A percentile compares a stretch with the other conserved stretches of the same genome.
These are phyloP conservation scores for Dastarcus helophoroides DNA, from an alignment of 2,888 invertebrate species.

Conservation along the genomic window DNA sequence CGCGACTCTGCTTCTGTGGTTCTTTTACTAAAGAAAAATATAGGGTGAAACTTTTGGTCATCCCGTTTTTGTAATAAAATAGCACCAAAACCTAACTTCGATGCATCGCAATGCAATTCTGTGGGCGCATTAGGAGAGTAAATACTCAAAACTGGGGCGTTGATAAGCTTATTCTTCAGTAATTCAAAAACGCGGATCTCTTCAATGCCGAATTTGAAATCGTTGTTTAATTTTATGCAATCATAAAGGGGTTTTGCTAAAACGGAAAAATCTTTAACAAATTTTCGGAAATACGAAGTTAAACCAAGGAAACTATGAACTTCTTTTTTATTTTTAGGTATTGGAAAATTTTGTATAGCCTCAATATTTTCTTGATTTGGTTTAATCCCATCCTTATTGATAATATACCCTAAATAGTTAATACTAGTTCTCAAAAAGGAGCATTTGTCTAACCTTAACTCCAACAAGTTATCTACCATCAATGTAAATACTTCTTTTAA, in stretches of 20 bases:
- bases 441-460: constrained; percentile 16
- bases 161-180: constrained; percentile 15
- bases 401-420: constrained; percentile 20
- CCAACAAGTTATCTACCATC: constrained; percentile 2
- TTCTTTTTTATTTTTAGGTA: constrained; percentile 14
- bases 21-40: constrained; percentile 26
- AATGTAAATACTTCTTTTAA: constrained; percentile 9
- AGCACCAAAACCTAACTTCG: constrained; percentile 22
- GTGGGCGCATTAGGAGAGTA: constrained; percentile 23
- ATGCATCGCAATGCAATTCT: constrained; percentile 28
- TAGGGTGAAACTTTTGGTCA: constrained; percentile 21
- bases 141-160: constrained; percentile 21
- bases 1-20: constrained; percentile 21
- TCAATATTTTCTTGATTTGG: constrained; percentile 11
- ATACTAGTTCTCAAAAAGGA: constrained; percentile 14
- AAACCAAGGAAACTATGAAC: constrained; percentile 22
- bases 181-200: constrained; percentile 17
- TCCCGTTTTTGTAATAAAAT: constrained; percentile 24
- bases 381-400: constrained; percentile 14
- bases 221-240: constrained; percentile 15
- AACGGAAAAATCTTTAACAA: constrained; percentile 17
- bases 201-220: constrained; percentile 18
- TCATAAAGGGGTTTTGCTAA: constrained; percentile 19
- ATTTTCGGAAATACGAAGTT: constrained; percentile 22
- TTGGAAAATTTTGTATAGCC: constrained; percentile 15